These are phyloP conservation scores for Melanaphis sacchari DNA, from an alignment of 1,140 invertebrate genomes.

Conservation along the genomic window DNA sequence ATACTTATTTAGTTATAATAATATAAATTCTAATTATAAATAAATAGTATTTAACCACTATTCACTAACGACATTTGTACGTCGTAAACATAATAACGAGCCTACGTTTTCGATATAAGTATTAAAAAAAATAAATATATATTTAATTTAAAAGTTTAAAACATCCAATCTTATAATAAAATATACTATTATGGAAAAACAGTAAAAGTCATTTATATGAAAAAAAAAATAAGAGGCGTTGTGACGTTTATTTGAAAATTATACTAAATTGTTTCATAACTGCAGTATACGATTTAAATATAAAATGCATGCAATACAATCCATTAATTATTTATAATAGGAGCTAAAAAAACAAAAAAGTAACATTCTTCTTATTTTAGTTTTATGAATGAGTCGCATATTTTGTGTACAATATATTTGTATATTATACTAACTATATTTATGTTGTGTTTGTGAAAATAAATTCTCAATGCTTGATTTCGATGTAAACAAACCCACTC, in stretches of 20 bases:
- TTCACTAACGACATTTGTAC: not conserved
- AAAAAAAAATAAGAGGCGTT: conserved; percentile 4
- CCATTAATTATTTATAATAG: not conserved
- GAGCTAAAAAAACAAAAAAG: not conserved
- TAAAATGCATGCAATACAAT: not conserved
- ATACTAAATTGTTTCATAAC: not conserved
- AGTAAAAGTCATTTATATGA: not conserved
- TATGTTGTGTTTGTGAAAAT: not conserved
- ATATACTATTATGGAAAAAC: not conserved
- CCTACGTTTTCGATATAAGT: not conserved
- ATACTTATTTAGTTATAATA: not conserved
- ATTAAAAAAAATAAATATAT: not conserved
- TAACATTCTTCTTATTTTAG: not conserved
- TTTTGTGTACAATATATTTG: not conserved
- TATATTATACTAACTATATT: not conserved
- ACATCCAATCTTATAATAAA: not conserved
- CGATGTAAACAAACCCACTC: conserved; percentile 29
- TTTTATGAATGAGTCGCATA: conserved; percentile 18
- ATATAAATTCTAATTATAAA: not conserved
- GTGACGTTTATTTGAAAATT: conserved; percentile 14
- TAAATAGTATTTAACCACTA: not conserved
- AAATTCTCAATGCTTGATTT: not conserved
- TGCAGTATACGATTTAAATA: not conserved
- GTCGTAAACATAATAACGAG: not conserved
- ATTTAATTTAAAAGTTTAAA: not conserved